phyloP scores from a whole-genome alignment of 2,797 vertebrate species.

The Odontamblyopus lacepedii region DNA sequence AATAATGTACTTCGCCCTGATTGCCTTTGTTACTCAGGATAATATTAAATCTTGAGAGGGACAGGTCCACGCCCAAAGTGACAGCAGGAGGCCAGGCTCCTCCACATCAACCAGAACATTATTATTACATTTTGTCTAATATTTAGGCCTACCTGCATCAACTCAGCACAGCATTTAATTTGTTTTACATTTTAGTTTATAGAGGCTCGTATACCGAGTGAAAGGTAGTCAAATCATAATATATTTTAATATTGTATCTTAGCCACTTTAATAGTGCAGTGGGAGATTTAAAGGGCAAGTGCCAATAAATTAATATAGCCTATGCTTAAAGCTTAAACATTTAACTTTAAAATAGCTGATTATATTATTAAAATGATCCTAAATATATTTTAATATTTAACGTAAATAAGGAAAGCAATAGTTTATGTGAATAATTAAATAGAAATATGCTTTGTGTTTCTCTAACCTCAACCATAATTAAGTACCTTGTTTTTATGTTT shows the following conservation, averaged over 20 bases:
- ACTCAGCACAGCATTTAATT: background rate
- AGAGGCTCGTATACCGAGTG: background rate
- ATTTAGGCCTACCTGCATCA: background rate
- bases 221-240: background rate
- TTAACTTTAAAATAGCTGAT: too few species aligned
- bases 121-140: background rate
- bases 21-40: background rate
- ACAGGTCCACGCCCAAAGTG: conserved; percentile 11
- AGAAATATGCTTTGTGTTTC: too few species aligned
- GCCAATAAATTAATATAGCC: background rate
- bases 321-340: too few species aligned
- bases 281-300: conserved; percentile 2
- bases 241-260: background rate
- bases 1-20: background rate
- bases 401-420: too few species aligned
- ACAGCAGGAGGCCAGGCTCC: conserved; percentile 4
- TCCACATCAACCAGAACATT: background rate
- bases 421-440: too few species aligned
- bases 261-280: background rate
- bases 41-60: conserved; percentile 5
- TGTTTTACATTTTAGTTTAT: background rate
- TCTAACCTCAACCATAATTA: too few species aligned
- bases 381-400: too few species aligned
- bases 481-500: too few species aligned
- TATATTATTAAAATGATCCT: too few species aligned